Base-by-base conservation (phyloP, 1,140 invertebrate species). In the Pteromalus puparum region DNA sequence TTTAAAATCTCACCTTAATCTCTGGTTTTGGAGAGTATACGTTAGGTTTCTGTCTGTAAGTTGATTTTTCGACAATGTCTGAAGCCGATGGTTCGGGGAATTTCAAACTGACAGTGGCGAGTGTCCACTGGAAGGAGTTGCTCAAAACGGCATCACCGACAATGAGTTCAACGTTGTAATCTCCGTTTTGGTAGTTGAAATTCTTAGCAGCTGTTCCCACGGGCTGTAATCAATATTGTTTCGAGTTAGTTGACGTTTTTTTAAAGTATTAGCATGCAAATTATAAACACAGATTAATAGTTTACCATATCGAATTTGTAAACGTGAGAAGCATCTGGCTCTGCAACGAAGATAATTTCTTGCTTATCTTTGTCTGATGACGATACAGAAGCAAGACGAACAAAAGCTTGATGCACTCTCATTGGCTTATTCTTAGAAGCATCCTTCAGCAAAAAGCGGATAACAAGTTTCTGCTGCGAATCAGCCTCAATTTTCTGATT, bases 271-370 rank as follows among this genome's bases (percentile, higher is more conserved):
- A 61, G 15, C 1, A 61, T 61, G 1, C 6, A 61, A 9, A n/a
- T 61, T 61, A 61, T 74, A 74, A 80, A 75, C 12, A 46, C 24
- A 38, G 46, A 10, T 65, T 26, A 38, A 84, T 42, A 92, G 93
- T 53, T 93, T 91, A 97, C 97, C 94, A 99, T 94, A 90, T 99
- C 98, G 87, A 99, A 97, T 93, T 97, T 98, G 89, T 99, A 98
- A n/a, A 95, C 94, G 87, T 96, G 95, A 85, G 94, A 93, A 74
- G 94, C 94, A 90, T 99, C 98, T n/a, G 96, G 95, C 91, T 99
- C 98, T 21, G 98, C 97, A 38, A 99, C 96, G 91, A 98, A 99
- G 87, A 99, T 96, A 46, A 98, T 97, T 94, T 99, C 98, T 86
- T 96, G 95, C 26, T 95, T 94, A 0, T 94, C 94, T 75, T 95